Conservation (phyloP, 2,797 vertebrate genomes). For the Rhynchonycteris naso region DNA sequence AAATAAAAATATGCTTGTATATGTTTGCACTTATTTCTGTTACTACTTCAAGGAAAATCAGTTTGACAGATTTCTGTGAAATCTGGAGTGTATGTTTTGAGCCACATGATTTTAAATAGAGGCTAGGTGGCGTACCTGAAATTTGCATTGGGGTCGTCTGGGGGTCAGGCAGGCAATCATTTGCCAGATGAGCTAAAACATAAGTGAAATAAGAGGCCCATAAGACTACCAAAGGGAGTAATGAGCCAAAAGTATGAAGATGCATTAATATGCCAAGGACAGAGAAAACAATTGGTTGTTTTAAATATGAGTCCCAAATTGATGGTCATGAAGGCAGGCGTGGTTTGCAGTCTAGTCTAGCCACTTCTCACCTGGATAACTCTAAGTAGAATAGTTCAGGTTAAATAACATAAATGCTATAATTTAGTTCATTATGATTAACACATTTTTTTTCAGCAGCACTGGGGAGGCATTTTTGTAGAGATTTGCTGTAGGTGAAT, state of each 20-base stretch:
- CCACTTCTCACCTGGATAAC: constrained; percentile 18
- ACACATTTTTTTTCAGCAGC: neutral
- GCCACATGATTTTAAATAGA: constrained; percentile 34
- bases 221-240: constrained; percentile 48
- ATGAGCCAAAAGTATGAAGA: constrained; percentile 57
- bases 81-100: constrained; percentile 17
- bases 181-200: constrained; percentile 27
- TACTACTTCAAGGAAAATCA: constrained; percentile 47
- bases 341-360: constrained; percentile 2
- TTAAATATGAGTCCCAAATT: constrained; percentile 50
- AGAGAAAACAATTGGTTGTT: constrained; percentile 67
- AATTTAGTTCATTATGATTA: constrained; percentile 36
- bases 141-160: constrained; percentile 51
- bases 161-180: constrained; percentile 15
- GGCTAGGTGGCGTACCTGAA: neutral
- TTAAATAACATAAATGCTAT: neutral
- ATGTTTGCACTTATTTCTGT: neutral
- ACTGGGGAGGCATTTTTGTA: neutral
- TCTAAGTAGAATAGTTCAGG: neutral
- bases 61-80: constrained; percentile 34
- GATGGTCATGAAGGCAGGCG: neutral
- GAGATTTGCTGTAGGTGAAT: neutral
- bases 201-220: constrained; percentile 63
- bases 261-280: constrained; percentile 65
- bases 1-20: constrained; percentile 51